A percentile compares a stretch with the other conserved stretches of the same genome.
Conservation (phyloP, 2,888 invertebrate species). For the Diaphora mendica region DNA sequence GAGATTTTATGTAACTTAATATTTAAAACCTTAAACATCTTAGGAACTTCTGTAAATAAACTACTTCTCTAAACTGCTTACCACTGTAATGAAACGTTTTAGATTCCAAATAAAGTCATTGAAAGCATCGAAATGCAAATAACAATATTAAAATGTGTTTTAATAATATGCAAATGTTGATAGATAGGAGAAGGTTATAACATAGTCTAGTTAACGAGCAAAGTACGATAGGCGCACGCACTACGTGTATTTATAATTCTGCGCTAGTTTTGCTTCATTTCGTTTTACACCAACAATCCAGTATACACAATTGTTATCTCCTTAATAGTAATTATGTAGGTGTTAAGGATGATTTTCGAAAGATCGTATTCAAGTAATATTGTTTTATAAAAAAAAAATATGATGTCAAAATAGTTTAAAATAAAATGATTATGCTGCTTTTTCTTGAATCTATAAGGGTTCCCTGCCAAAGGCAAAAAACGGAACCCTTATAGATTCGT, state of each 20-base stretch:
- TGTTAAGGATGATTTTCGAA: too few relatives aligned
- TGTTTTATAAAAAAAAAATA: too few relatives aligned
- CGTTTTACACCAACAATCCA: neutral
- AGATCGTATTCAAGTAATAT: too few relatives aligned
- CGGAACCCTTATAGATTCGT: too few relatives aligned
- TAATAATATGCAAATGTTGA: slow-evolving; percentile 67
- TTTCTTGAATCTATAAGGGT: too few relatives aligned
- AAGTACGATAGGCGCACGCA: slow-evolving; percentile 48
- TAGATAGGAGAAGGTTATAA: slow-evolving; percentile 76
- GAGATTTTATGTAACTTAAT: too few relatives aligned
- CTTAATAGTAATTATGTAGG: neutral
- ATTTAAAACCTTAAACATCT: neutral
- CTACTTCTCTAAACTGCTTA: slow-evolving; percentile 39
- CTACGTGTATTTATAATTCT: slow-evolving; percentile 43
- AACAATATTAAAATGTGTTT: slow-evolving; percentile 65
- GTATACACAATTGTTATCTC: neutral
- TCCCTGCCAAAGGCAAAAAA: too few relatives aligned
- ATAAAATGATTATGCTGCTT: too few relatives aligned
- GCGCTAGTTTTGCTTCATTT: neutral
- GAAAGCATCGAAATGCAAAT: slow-evolving; percentile 68
- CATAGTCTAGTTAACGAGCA: slow-evolving; percentile 68
- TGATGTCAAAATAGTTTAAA: too few relatives aligned
- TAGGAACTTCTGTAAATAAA: neutral
- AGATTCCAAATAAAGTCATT: slow-evolving; percentile 71
- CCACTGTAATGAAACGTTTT: slow-evolving; percentile 60